Evolutionary conservation across 2,797 vertebrate species (phyloP), one percentile per base, ranked within the genome.

Genomic region (Pogoniulus pusillus): DNA sequence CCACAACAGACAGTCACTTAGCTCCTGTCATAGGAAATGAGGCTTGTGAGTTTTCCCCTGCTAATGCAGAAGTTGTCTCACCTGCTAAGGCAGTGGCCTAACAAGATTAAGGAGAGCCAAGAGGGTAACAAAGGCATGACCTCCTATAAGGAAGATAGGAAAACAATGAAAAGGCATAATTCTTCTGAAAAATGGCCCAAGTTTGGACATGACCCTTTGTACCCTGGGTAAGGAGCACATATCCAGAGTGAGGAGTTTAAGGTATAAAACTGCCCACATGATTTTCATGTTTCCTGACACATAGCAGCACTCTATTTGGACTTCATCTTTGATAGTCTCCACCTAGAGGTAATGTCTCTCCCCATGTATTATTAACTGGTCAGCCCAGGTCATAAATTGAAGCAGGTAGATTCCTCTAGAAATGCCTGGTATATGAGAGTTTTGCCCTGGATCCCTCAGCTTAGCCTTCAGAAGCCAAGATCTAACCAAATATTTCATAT

Each of bases 141-240:
- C 16, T 78, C 49, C 47, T 58, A 5, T 26, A 57, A 76, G 32
- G 39, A 91, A 71, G 35, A 84, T 54, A 6, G 10, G 12, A 16
- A 85, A 85, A 71, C 4, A 57, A 59, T 60, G 39, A 62, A 53
- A 43, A 49, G 9, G 5, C n/a, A 22, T 7, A 51, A 11, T 6
- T 75, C 51, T 74, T 72, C 16, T 58, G 29, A 89, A 82, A 84
- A 82, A 30, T 37, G 35, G 71, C 58, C 45, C 39, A 37, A 41
- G 32, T 7, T 29, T 66, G n/a, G 22, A n/a, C 0, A 1, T 23
- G 49, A 1, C 8, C 30, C 26, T 64, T n/a, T 37, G 35, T 34
- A 90, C 45, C 27, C 53, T 54, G 27, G 7, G 12, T 79, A 82
- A 89, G 23, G 45, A 23, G 34, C 34, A 68, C 3, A 9, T 22